Conservation (phyloP, 2,888 invertebrate genomes). For the Coelinius sp. region DNA sequence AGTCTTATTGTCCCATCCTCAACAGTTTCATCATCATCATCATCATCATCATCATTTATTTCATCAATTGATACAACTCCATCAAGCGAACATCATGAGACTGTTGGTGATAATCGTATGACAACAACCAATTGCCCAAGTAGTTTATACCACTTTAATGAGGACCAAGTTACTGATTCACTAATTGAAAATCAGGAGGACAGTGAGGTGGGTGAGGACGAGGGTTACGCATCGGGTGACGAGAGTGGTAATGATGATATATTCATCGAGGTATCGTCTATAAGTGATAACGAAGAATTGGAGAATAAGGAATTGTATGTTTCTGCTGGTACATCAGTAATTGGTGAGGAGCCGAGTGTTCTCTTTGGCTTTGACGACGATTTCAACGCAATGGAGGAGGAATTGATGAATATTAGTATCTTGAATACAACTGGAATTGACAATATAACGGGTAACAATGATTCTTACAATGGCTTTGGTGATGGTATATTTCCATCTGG, state of each 20-base stretch:
- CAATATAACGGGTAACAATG: constrained; percentile 72
- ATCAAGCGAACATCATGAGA: constrained; percentile 2
- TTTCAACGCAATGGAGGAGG: constrained; percentile 69
- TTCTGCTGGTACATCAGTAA: constrained; percentile 33
- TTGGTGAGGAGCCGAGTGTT: constrained; percentile 52
- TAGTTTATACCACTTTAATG: constrained; percentile 23
- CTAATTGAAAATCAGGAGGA: constrained; percentile 28
- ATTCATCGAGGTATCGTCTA: neutral
- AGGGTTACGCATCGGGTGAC: constrained; percentile 48
- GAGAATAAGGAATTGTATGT: constrained; percentile 38
- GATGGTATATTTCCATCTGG: constrained; percentile 86
- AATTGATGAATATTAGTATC: constrained; percentile 71
- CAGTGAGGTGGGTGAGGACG: constrained; percentile 38
- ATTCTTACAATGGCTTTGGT: constrained; percentile 74
- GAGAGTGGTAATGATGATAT: constrained; percentile 37
- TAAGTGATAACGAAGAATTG: constrained; percentile 13
- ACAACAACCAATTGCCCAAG: constrained; percentile 15
- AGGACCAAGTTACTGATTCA: constrained; percentile 26
- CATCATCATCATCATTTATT: constrained; percentile 1
- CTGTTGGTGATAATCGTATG: neutral
- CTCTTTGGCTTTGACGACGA: constrained; percentile 60
- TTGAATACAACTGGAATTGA: constrained; percentile 68
- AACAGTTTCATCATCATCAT: constrained; percentile 22
- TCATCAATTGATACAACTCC: neutral
- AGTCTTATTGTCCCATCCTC: constrained; percentile 31